Evolutionary conservation across 2,113 vertebrate species (phyloP), one percentile per base, ranked within the genome.

Genomic region (Empidonax alnorum): DNA sequence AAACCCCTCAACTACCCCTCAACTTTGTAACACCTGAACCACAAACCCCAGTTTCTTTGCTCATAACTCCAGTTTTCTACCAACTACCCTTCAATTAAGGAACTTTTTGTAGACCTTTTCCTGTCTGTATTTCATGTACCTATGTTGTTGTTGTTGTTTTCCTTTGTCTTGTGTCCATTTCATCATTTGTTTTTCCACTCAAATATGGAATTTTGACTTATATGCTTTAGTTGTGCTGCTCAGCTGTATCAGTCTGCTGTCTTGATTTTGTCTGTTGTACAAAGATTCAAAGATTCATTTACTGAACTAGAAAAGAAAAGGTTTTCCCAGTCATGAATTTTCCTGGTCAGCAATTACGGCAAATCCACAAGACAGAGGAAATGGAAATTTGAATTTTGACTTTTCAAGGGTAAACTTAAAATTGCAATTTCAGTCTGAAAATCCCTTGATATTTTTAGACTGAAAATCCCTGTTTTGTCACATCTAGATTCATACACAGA

Each of bases 181-280:
- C 6, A 8, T 33, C 37, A 7, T 31, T 0, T 0, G 31, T 84
- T 90, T 58, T 39, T 28, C 15, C 1, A 2, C n/a, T 81, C 67
- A 66, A 14, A 17, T 56, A 49, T 49, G 73, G 68, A 84, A 31
- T 73, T 59, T 2, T 24, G 14, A 66, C 27, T 89, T 21, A 6
- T 7, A 3, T 0, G 1, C 8, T 39, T 3, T 3, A 1, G 6
- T 39, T 68, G 28, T 75, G 35, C 39, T 74, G 33, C 46, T 85
- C 49, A n/a, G 12, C 46, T 3, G 0, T 37, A 5, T 66, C 72
- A 27, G 25, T 69, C n/a, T 61, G 25, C 53, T 91, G 17, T 61
- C 30, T 39, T 59, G 47, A 63, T 30, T 58, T 77, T 59, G 20
- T 59, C n/a, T 62, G 2, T 75, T 23, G 39, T 33, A 15, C 14